These are phyloP conservation scores for Epizoanthus stellaris DNA, from an alignment of 92 coral and sea anemone species.

Conservation along the genomic window DNA sequence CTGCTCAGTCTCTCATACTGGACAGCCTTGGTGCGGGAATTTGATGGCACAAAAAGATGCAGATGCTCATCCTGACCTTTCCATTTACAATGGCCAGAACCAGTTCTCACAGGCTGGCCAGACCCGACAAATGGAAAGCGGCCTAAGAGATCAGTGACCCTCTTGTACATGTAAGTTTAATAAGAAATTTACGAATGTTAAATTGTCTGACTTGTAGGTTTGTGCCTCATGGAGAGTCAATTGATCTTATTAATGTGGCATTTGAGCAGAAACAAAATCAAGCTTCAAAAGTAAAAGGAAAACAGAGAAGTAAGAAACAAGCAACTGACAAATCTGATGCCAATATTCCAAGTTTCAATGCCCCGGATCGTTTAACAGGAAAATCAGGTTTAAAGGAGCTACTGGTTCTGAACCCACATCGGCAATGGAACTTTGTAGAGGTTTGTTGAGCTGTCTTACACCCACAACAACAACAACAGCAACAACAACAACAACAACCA, in stretches of 20 bases:
- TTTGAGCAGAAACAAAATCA: constrained; percentile 80
- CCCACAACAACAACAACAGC: too few species aligned
- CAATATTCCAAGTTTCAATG: constrained; percentile 54
- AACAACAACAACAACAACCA: background rate
- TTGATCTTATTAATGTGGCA: constrained; percentile 95
- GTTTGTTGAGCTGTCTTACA: constrained; percentile 35
- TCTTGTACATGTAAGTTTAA: too few species aligned
- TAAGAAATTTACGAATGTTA: too few species aligned
- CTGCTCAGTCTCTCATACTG: too few species aligned
- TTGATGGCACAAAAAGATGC: too few species aligned
- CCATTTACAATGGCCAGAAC: too few species aligned
- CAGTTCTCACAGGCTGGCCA: too few species aligned
- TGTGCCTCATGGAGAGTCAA: constrained; percentile 82
- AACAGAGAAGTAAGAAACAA: constrained; percentile 4
- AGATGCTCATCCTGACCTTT: too few species aligned
- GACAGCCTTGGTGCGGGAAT: too few species aligned
- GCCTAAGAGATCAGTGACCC: too few species aligned
- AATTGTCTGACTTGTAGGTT: constrained; percentile 60
- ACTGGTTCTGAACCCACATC: constrained; percentile 58
- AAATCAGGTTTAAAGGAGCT: constrained; percentile 81
- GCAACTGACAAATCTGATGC: background rate
- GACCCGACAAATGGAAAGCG: too few species aligned
- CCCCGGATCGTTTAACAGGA: constrained; percentile 95
- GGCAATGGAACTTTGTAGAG: constrained; percentile 95
- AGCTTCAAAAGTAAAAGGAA: constrained; percentile 19